phyloP scores from a whole-genome alignment of 2,113 vertebrate species.

The Poeciliopsis occidentalis region DNA sequence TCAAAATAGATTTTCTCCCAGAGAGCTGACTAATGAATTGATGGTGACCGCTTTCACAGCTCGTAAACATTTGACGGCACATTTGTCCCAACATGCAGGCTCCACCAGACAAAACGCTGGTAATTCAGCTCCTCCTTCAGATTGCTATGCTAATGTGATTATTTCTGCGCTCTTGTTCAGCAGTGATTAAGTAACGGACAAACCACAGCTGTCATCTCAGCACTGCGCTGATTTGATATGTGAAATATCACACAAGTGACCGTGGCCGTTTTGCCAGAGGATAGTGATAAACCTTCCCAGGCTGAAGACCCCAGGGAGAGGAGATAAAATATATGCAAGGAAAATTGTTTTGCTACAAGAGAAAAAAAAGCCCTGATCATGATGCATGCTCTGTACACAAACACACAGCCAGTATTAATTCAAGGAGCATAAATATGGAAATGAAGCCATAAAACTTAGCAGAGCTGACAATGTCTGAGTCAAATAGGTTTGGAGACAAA shows the following conservation, averaged over 20 bases:
- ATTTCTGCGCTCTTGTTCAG: conserved; percentile 59
- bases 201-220: conserved; percentile 54
- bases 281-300: conserved; percentile 50
- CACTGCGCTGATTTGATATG: conserved; percentile 49
- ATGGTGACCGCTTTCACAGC: conserved; percentile 24
- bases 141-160: conserved; percentile 74
- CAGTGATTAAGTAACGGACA: conserved; percentile 67
- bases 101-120: conserved; percentile 47
- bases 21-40: conserved; percentile 48
- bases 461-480: conserved; percentile 43
- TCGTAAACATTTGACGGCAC: conserved; percentile 49
- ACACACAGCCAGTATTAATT: conserved; percentile 45
- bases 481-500: conserved; percentile 40
- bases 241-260: conserved; percentile 70
- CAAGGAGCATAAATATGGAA: conserved; percentile 57
- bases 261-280: conserved; percentile 32
- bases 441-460: conserved; percentile 51
- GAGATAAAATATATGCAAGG: conserved; percentile 55
- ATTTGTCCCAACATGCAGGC: conserved; percentile 47
- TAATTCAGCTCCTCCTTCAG: conserved; percentile 58
- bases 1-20: conserved; percentile 4
- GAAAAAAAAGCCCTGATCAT: conserved; percentile 16
- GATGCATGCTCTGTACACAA: conserved; percentile 45
- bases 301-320: conserved; percentile 42
- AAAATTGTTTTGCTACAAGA: conserved; percentile 31